phyloP scores from a whole-genome alignment of 2,797 vertebrate species.

The Tragopan temminckii region DNA sequence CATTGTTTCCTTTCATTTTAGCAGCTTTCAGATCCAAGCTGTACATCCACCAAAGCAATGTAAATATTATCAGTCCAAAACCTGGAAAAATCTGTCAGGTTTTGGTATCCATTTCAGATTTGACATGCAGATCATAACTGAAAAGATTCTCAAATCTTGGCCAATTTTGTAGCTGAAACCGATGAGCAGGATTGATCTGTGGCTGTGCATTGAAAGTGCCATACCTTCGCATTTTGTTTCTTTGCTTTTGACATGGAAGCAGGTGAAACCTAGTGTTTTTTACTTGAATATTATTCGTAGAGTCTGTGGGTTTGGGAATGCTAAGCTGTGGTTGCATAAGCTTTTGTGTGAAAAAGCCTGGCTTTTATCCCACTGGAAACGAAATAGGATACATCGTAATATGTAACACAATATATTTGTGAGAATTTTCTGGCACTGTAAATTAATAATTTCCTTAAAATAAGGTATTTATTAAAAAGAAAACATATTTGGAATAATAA shows the following conservation, averaged over 20 bases:
- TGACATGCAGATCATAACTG: rapidly evolving
- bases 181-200: background rate
- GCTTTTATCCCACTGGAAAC: background rate
- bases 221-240: background rate
- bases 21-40: background rate
- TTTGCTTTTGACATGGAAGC: background rate
- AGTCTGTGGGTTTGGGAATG: background rate
- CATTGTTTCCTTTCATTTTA: background rate
- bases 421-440: background rate
- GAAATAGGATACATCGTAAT: background rate
- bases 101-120: background rate
- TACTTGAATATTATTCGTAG: background rate
- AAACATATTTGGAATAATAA: background rate
- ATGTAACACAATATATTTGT: rapidly evolving
- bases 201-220: background rate
- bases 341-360: background rate
- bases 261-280: background rate
- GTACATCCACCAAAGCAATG: background rate
- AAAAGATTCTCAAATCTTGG: background rate
- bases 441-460: background rate
- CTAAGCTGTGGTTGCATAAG: background rate
- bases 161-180: background rate
- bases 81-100: background rate
- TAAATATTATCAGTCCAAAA: background rate
- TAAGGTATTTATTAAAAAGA: background rate